phyloP scores from a whole-genome alignment of 2,888 invertebrate species.

The Encarsia formosa region DNA sequence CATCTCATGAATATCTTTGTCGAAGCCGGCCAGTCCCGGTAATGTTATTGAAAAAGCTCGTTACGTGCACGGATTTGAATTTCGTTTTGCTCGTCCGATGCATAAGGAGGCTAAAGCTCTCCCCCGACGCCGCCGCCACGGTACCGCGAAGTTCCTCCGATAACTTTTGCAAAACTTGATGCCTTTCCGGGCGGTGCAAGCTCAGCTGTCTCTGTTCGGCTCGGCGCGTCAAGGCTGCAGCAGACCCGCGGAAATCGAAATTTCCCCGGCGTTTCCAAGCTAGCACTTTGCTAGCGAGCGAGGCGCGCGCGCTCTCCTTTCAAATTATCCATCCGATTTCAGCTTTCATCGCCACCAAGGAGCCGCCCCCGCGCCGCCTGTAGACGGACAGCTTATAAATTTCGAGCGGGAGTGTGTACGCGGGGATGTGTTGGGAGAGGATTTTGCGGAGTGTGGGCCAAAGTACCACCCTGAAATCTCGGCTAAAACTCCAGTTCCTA shows the following conservation, averaged over 20 bases:
- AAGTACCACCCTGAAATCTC: too few relatives aligned
- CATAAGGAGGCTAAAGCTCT: slow-evolving; percentile 26
- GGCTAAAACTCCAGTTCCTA: too few relatives aligned
- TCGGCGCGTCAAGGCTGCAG: background rate
- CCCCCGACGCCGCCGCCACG: slow-evolving; percentile 22
- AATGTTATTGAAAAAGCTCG: too few relatives aligned
- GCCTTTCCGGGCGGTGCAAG: too few relatives aligned
- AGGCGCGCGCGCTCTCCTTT: slow-evolving; percentile 17
- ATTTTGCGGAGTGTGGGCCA: too few relatives aligned
- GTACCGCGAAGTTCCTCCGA: slow-evolving; percentile 24
- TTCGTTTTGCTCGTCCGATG: slow-evolving; percentile 11
- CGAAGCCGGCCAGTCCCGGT: too few relatives aligned
- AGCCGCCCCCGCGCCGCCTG: background rate
- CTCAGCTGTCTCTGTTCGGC: background rate
- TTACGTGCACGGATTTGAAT: too few relatives aligned
- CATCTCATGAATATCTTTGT: too few relatives aligned
- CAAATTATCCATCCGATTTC: slow-evolving; percentile 28
- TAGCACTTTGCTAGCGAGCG: too few relatives aligned
- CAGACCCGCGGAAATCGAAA: slow-evolving; percentile 27
- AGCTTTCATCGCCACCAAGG: slow-evolving; percentile 15
- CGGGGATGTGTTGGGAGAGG: too few relatives aligned
- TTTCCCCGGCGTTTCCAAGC: slow-evolving; percentile 24
- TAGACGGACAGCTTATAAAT: slow-evolving; percentile 27
- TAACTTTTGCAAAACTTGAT: slow-evolving; percentile 31
- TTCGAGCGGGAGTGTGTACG: too few relatives aligned